These are phyloP conservation scores for Nomada fucata DNA, from an alignment of 2,888 invertebrate genomes.

Conservation along the genomic window DNA sequence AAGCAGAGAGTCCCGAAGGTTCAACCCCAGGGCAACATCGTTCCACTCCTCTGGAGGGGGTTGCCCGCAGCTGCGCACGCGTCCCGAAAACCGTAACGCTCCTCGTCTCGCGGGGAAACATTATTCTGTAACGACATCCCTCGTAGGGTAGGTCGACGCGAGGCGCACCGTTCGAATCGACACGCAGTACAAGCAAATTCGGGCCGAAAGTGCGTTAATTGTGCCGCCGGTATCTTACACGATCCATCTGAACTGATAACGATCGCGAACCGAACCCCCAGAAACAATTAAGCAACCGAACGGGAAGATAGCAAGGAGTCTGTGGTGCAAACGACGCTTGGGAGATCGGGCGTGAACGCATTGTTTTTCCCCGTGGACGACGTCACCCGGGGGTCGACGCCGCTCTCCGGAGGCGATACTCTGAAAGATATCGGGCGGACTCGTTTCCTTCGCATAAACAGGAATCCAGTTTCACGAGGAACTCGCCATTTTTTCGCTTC, in stretches of 20 bases:
- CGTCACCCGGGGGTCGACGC: neutral
- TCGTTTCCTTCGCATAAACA: too few relatives aligned
- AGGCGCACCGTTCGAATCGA: conserved; percentile 29
- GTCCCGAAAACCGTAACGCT: conserved; percentile 67
- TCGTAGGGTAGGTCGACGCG: conserved; percentile 78
- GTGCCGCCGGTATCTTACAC: neutral
- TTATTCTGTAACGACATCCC: conserved; percentile 77
- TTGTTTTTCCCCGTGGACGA: conserved; percentile 13
- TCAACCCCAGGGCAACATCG: conserved; percentile 27
- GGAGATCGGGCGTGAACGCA: conserved; percentile 45
- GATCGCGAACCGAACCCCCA: too few relatives aligned
- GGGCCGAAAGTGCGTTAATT: conserved; percentile 28
- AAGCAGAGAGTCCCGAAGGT: conserved; percentile 30
- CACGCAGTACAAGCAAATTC: conserved; percentile 38
- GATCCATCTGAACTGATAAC: too few relatives aligned
- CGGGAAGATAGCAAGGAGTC: too few relatives aligned
- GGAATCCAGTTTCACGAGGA: too few relatives aligned
- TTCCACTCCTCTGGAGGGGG: conserved; percentile 38
- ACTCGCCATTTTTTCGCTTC: too few relatives aligned
- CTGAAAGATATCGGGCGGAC: too few relatives aligned
- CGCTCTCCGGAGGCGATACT: too few relatives aligned
- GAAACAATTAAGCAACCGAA: neutral
- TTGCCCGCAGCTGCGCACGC: conserved; percentile 71
- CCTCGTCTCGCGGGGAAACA: conserved; percentile 71
- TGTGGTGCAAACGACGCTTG: neutral